Evolutionary conservation across 2,113 vertebrate genomes (phyloP), one percentile per base, ranked within the genome.

Genomic region (Lophura nycthemera): DNA sequence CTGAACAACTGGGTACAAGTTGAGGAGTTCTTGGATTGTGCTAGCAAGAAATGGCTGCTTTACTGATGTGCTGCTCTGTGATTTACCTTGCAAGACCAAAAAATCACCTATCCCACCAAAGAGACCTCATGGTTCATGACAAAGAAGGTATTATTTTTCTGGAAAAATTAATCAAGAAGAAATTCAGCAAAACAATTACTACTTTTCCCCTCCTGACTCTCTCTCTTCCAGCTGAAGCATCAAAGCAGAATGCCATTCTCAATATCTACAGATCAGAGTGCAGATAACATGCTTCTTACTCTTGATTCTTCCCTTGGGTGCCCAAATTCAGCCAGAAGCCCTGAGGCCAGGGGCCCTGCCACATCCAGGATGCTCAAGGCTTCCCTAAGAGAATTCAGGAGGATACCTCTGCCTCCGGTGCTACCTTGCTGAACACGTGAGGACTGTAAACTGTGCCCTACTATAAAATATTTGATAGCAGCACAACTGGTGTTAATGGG

Each of bases 401-500:
- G 30, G 34, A n/a, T 38, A 80, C 66, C 11, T 75, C 20, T 70
- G 59, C 27, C 59, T 91, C n/a, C 22, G 36, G 40, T 30, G 36
- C 66, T n/a, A 86, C 54, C 14, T 30, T 57, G 45, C 32, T 50
- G 38, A 86, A 66, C 27, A 66, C 0, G 4, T 22, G 38, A 63
- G 50, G 45, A 86, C 5, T 13, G 17, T 34, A 60, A 83, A 80
- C 42, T 40, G 56, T 34, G 67, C 27, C 45, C 21, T 34, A 21
- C 75, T n/a, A 50, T 15, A 67, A 93, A 95, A 77, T 27, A 81
- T 6, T 38, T 43, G 38, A 50, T 11, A 88, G 76, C 56, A 86
- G 66, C 60, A 80, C 52, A 82, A 64, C 78, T n/a, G 21, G 32
- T 59, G 69, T 72, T 83, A 92, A 78, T 72, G 69, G 32, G n/a